Percentiles rank a stretch among this genome's conserved stretches.
Conservation (phyloP, 2,113 vertebrate genomes). For the Plecotus auritus region DNA sequence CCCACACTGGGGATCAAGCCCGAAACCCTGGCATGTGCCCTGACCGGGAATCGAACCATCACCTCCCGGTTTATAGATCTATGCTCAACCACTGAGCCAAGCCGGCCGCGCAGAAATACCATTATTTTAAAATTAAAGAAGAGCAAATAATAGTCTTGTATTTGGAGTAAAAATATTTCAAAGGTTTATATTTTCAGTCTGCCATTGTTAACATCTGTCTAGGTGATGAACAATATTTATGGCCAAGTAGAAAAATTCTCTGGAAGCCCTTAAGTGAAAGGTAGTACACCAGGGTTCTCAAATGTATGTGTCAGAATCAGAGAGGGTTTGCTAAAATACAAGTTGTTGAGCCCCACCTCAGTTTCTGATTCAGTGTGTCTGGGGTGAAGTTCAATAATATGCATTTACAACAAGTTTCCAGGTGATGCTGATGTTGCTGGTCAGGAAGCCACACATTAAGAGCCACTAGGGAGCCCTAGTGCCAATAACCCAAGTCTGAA, state of each 20-base stretch:
- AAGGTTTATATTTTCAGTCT: constrained; percentile 35
- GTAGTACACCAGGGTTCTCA: neutral
- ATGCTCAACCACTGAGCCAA: too few relatives aligned
- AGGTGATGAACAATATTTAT: neutral
- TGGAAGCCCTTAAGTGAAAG: constrained; percentile 13
- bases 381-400: neutral
- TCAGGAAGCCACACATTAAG: neutral
- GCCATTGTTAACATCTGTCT: neutral
- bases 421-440: neutral
- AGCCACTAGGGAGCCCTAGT: neutral
- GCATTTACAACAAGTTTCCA: neutral
- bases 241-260: neutral
- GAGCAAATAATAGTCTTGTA: constrained; percentile 15
- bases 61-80: too few relatives aligned
- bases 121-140: constrained; percentile 47
- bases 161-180: constrained; percentile 29
- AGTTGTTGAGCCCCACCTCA: neutral
- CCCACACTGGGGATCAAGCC: too few relatives aligned
- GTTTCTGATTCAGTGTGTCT: neutral
- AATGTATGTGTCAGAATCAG: neutral
- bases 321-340: constrained; percentile 29
- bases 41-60: too few relatives aligned
- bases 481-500: neutral
- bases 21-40: too few relatives aligned
- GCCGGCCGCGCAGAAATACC: neutral